Percentiles rank a stretch among this genome's conserved stretches.
Evolutionary conservation across 1,140 invertebrate genomes (phyloP).

Genomic region (Nasonia longicornis): DNA sequence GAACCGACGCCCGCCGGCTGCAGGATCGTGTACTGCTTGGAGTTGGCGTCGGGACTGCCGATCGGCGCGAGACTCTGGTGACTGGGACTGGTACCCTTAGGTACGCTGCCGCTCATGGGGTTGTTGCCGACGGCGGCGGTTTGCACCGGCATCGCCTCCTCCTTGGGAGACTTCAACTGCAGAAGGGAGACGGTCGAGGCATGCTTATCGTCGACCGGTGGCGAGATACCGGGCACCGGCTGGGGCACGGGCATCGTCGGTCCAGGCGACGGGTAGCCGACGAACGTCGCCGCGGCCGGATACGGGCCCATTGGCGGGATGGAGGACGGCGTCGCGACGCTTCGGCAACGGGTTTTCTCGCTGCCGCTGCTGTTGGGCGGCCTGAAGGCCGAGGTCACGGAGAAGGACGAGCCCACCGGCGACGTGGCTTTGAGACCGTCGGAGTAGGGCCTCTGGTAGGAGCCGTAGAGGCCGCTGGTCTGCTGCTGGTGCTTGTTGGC

Average conservation of each 20-base stretch:
- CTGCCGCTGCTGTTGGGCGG: slow-evolving; percentile 73
- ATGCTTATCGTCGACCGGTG: slow-evolving; percentile 65
- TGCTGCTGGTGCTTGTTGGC: slow-evolving; percentile 52
- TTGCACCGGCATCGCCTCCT: slow-evolving; percentile 60
- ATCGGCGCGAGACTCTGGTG: slow-evolving; percentile 53
- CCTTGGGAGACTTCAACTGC: slow-evolving; percentile 68
- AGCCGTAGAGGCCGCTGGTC: slow-evolving; percentile 51
- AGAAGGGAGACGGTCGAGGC: slow-evolving; percentile 62
- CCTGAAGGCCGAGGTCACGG: slow-evolving; percentile 80
- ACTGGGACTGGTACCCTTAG: slow-evolving; percentile 33
- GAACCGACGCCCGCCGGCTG: slow-evolving; percentile 84
- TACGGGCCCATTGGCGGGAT: slow-evolving; percentile 73
- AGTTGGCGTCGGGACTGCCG: slow-evolving; percentile 70
- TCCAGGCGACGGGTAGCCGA: slow-evolving; percentile 71
- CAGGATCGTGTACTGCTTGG: slow-evolving; percentile 84
- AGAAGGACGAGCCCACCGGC: slow-evolving; percentile 72
- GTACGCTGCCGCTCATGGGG: slow-evolving; percentile 48
- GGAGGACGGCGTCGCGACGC: slow-evolving; percentile 56
- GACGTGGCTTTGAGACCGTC: slow-evolving; percentile 59
- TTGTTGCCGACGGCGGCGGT: slow-evolving; percentile 48
- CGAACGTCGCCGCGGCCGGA: slow-evolving; percentile 75
- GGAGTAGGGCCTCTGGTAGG: slow-evolving; percentile 62
- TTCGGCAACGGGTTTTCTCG: slow-evolving; percentile 62
- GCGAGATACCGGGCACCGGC: slow-evolving; percentile 58
- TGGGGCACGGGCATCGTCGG: slow-evolving; percentile 62